Evolutionary conservation across 2,888 invertebrate genomes (phyloP), one percentile per base, ranked within the genome.

Genomic region (Cosmorhoe ocellata): DNA sequence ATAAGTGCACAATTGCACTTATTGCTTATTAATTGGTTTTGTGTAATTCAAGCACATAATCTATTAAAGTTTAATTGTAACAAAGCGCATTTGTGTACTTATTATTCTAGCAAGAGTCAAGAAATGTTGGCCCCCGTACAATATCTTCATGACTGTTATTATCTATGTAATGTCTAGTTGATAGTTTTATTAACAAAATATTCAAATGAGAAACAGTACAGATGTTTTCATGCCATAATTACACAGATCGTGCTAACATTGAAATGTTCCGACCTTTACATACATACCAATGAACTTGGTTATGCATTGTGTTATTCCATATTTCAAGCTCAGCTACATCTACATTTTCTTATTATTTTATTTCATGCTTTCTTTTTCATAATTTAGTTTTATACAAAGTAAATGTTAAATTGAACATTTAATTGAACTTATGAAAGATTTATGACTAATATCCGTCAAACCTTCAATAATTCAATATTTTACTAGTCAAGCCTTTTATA

Each of bases 211-310:
- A 22, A 58, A 72, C 62, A 61, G 61, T 61, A 69, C 66, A 64
- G 57, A 61, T 68, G 70, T 43, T 63, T 58, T 70, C 87, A 87
- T 87, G 87, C 87, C 81, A 84, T 85, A 85, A 83, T 83, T 73
- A 85, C 81, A 76, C 63, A 67, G 31, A 69, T 64, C 64, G 63
- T 67, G 67, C 61, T 60, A 51, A 59, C 56, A 59, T 55, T 36
- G 30, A 51, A 37, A 51, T 30, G 8, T 34, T 10, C 33, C 24
- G 34, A 31, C 37, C 27, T 30, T 42, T 40, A 22, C 24, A 24
- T 24, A 51, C 49, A 41, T 56, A 59, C 48, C 51, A 50, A 46
- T 44, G 52, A 33, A 47, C 59, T 47, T 59, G 51, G 51, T 64
- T 57, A 61, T 43, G 47, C 50, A 10, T 34, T 51, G 52, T 55